Conservation (phyloP, 2,888 invertebrate genomes). For the Acanthosepion pharaonis region DNA sequence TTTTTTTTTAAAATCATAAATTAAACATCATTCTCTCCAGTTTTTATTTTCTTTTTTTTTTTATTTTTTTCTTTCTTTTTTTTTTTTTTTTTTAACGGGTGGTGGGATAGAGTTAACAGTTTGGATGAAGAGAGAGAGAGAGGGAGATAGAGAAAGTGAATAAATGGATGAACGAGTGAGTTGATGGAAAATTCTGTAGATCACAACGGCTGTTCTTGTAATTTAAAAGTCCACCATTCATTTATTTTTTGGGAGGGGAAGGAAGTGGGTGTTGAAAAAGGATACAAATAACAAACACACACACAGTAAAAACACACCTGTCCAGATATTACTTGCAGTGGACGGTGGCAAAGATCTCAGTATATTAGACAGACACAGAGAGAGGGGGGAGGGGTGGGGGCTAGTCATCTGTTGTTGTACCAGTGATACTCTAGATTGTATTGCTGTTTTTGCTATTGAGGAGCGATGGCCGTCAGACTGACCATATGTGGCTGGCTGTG, state of each 20-base stretch:
- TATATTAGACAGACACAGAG: background rate
- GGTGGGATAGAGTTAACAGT: background rate
- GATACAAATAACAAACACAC: background rate
- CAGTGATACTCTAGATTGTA: background rate
- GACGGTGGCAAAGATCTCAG: background rate
- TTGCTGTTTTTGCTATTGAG: slow-evolving; percentile 33
- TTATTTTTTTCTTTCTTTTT: background rate
- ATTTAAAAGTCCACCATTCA: background rate
- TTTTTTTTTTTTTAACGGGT: background rate
- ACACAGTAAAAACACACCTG: background rate
- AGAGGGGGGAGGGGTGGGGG: background rate
- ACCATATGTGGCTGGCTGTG: background rate
- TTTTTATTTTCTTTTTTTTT: background rate
- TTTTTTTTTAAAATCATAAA: too few species aligned
- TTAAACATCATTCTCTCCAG: too few species aligned
- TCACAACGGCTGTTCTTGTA: background rate
- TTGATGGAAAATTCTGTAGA: background rate
- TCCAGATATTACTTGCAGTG: background rate
- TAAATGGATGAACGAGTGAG: background rate
- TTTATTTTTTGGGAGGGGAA: background rate
- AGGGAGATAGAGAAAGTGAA: background rate
- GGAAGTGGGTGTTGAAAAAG: background rate
- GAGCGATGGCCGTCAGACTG: background rate
- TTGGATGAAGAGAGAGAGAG: background rate
- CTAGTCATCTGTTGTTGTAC: background rate